These are phyloP conservation scores for Dysmachus trigonus DNA, from an alignment of 2,888 invertebrate species.

Conservation along the genomic window DNA sequence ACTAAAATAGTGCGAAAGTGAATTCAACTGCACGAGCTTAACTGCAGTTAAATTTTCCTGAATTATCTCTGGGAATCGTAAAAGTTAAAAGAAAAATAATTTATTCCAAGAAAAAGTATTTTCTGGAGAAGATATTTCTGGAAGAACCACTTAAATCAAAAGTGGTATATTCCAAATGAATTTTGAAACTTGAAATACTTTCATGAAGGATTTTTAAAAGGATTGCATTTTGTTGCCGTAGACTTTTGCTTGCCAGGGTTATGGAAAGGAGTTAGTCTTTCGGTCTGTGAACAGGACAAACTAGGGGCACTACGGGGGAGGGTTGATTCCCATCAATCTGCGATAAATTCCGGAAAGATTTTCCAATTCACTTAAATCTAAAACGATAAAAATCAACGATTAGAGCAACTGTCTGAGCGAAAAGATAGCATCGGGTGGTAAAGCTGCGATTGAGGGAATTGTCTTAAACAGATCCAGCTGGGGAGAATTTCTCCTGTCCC, in stretches of 20 bases:
- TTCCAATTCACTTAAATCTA: constrained; percentile 19
- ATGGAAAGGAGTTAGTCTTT: neutral
- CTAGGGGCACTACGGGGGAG: no score
- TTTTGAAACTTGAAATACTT: neutral
- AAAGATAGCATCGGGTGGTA: neutral
- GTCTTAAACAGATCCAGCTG: neutral
- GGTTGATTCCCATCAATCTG: neutral
- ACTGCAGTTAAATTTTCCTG: neutral
- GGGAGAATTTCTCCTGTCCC: neutral
- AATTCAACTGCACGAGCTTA: neutral
- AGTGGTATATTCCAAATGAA: neutral
- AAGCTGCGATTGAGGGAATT: neutral
- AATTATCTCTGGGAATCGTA: neutral
- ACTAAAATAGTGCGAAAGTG: neutral
- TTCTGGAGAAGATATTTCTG: neutral
- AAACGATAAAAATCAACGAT: constrained; percentile 5
- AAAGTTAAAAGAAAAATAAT: neutral
- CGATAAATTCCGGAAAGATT: neutral
- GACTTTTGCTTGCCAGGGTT: neutral
- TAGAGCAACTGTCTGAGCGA: neutral
- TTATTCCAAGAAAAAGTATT: neutral
- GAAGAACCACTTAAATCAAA: neutral
- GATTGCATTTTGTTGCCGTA: neutral
- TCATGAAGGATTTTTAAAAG: neutral
- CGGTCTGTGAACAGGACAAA: neutral